phyloP scores from a whole-genome alignment of 2,888 invertebrate genomes.

The Caenorhabditis japonica region DNA sequence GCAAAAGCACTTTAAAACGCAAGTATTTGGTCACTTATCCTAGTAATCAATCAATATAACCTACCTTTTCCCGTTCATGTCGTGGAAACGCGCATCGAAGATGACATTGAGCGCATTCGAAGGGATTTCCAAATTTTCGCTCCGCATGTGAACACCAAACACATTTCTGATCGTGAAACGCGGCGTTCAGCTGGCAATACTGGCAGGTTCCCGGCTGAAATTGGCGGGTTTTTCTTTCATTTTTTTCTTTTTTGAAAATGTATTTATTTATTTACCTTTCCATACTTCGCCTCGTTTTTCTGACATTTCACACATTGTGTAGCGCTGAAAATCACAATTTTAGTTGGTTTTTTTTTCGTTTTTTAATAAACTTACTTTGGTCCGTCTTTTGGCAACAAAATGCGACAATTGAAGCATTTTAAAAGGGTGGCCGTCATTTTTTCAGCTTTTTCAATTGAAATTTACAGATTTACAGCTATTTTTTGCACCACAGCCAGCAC shows the following conservation, averaged over 20 bases:
- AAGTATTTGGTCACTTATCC: no score
- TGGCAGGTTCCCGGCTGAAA: constrained; percentile 69
- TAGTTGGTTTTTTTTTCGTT: no score
- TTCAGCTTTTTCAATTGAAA: neutral
- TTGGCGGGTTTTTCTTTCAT: neutral
- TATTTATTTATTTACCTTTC: constrained; percentile 57
- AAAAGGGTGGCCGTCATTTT: constrained; percentile 49
- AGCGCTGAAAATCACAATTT: constrained; percentile 33
- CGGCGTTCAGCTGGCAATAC: constrained; percentile 71
- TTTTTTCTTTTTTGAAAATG: neutral
- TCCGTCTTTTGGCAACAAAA: constrained; percentile 34
- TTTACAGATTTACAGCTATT: neutral
- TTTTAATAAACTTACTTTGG: constrained; percentile 19
- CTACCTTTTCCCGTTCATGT: constrained; percentile 35
- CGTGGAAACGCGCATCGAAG: constrained; percentile 65
- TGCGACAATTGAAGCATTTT: constrained; percentile 62
- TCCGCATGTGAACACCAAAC: constrained; percentile 71
- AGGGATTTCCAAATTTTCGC: constrained; percentile 66
- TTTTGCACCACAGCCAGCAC: neutral
- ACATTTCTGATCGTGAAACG: constrained; percentile 70
- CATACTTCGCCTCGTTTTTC: constrained; percentile 72
- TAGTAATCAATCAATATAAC: no score
- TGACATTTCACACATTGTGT: constrained; percentile 69
- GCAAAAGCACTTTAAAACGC: no score
- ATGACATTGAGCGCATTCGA: constrained; percentile 67